A percentile compares a stretch with the other conserved stretches of the same genome.
phyloP scores from a whole-genome alignment of 92 coral and sea anemone species.

The Zoanthus solanderi region DNA sequence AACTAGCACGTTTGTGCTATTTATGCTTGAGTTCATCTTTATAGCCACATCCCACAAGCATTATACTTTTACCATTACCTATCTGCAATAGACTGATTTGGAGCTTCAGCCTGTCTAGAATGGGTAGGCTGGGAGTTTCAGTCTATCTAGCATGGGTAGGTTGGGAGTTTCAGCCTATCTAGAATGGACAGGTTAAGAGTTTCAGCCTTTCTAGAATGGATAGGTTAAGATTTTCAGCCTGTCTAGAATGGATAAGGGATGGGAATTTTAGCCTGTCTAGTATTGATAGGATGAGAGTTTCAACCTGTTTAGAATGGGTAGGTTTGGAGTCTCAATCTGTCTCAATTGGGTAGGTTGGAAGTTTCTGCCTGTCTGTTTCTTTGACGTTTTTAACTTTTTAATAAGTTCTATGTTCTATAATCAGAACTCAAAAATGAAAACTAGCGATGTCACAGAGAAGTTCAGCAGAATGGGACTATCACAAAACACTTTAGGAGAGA shows the following conservation, averaged over 20 bases:
- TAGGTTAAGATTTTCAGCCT: not conserved
- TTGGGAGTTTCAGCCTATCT: not conserved
- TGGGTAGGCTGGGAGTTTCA: not conserved
- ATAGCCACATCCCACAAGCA: too few species aligned
- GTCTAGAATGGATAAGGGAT: not conserved
- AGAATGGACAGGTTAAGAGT: not conserved
- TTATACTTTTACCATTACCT: too few species aligned
- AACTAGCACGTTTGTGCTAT: too few species aligned
- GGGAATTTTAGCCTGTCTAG: not conserved
- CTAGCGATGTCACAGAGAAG: conserved; percentile 12
- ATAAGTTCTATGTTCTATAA: not conserved
- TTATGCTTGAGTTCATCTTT: too few species aligned
- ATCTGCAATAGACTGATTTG: too few species aligned
- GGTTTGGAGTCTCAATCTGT: not conserved
- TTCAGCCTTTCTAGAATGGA: not conserved
- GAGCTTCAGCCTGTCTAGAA: not conserved
- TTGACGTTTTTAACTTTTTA: not conserved
- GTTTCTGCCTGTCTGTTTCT: not conserved
- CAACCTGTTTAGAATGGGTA: not conserved
- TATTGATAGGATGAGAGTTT: not conserved
- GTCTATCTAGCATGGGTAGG: not conserved
- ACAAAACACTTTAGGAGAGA: not conserved
- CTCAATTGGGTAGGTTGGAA: not conserved
- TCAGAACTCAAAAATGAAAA: conserved; percentile 8
- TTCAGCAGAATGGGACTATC: conserved; percentile 2